Evolutionary conservation across 1,140 invertebrate species (phyloP).

Genomic region (Centruroides sculpturatus): DNA sequence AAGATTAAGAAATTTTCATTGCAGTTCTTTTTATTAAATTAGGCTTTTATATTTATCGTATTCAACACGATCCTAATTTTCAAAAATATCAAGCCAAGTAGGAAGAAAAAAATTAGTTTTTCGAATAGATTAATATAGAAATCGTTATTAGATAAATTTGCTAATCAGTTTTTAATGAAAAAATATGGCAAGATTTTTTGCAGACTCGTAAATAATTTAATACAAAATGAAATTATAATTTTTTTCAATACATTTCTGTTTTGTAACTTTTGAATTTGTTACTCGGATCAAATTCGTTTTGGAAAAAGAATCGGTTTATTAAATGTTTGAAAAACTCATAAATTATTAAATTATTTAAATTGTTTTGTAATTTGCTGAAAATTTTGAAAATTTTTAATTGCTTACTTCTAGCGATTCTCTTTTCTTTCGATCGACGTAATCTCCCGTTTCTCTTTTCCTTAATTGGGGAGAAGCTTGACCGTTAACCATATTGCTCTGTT

Average conservation of each 20-base stretch:
- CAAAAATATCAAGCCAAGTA: no score
- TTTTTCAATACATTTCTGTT: no score
- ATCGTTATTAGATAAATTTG: not conserved
- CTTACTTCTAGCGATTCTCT: conserved; percentile 14
- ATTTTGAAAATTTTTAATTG: not conserved
- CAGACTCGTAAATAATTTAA: not conserved
- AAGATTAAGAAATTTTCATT: not conserved
- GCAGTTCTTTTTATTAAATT: not conserved
- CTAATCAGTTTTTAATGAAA: not conserved
- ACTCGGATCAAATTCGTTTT: no score
- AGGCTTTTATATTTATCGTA: not conserved
- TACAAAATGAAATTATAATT: not conserved
- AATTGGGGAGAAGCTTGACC: conserved; percentile 1
- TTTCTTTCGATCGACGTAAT: conserved; percentile 15
- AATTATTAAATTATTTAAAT: no score
- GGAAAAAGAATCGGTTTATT: no score
- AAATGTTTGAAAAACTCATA: no score
- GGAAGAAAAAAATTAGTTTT: not conserved
- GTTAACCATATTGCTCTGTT: conserved; percentile 39
- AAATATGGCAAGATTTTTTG: not conserved
- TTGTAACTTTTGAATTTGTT: no score
- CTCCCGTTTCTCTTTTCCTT: not conserved
- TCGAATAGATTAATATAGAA: not conserved
- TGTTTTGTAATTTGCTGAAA: no score
- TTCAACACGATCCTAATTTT: not conserved